Percentiles rank a stretch among this genome's conserved stretches.
These are phyloP conservation scores for Novumbra hubbsi DNA, from an alignment of 2,797 vertebrate genomes.

Conservation along the genomic window DNA sequence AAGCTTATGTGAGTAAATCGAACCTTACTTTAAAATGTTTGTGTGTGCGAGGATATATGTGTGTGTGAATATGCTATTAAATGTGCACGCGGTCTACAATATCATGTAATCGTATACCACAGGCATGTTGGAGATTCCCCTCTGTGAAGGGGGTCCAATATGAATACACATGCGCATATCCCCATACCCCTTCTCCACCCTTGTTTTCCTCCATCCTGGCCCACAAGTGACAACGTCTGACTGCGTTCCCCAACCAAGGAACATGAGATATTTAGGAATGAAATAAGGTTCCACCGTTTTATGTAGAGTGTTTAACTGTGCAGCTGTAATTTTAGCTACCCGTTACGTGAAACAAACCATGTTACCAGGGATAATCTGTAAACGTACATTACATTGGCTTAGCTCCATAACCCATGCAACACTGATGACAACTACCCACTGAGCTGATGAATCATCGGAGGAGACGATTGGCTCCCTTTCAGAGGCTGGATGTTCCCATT, in stretches of 20 bases:
- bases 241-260: constrained; percentile 4
- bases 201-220: background rate
- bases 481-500: background rate
- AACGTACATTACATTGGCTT: constrained; percentile 45
- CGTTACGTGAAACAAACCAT: constrained; percentile 58
- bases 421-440: constrained; percentile 24
- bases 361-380: constrained; percentile 58
- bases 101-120: background rate
- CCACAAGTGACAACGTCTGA: background rate
- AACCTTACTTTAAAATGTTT: background rate
- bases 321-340: constrained; percentile 55
- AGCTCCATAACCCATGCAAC: constrained; percentile 27
- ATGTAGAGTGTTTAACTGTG: constrained; percentile 41
- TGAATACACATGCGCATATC: background rate
- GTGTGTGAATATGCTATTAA: constrained; percentile 6
- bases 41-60: constrained; percentile 10
- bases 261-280: constrained; percentile 30
- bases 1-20: constrained; percentile 92
- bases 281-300: constrained; percentile 47
- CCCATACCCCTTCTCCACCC: background rate
- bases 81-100: background rate
- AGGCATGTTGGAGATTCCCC: background rate
- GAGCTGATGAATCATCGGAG: constrained; percentile 24
- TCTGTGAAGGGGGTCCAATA: background rate
- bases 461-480: constrained; percentile 18